Evolutionary conservation across 2,888 invertebrate species (phyloP), one percentile per base, ranked within the genome.

Genomic region (Fragum sueziense): DNA sequence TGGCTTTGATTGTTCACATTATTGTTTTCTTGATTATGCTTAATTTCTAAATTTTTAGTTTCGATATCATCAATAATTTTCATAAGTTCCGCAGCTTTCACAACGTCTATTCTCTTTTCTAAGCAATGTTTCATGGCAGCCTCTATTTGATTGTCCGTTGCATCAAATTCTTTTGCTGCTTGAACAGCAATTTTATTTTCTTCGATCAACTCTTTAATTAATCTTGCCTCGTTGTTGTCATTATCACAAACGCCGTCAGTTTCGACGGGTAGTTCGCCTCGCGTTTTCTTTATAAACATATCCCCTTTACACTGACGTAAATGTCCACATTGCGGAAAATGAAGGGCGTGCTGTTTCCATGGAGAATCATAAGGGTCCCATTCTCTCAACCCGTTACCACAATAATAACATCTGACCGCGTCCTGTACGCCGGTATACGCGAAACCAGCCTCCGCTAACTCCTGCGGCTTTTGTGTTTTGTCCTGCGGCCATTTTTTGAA

Each of bases 371-470:
- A 14, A 1, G 27, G 31, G 7, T n/a, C 61, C 72, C 72, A 72
- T 22, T 52, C 9, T 4, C 29, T 6, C n/a, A 72, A 31, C 20
- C 51, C 72, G 22, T 34, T 34, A 6, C 65, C 72, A 62, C 72
- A 72, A 33, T 51, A 27, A 51, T 51, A 72, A 52, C 72, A 72
- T 6, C 72, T 27, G 1, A 72, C 72, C 1, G 72, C 62, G n/a
- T 72, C 72, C n/a, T n/a, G 65, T 0, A 33, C 61, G 7, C 72
- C 72, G 11, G 72, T 72, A 33, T 72, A 72, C 7, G 34, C 62
- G 34, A 72, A 72, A 2, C 72, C 72, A 34, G 72, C 72, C 33
- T 72, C 72, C 7, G 72, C 72, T 29, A 72, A 33, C 6, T 25
- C 47, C 0, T 51, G 11, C 1, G 65, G 47, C 27, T 31, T 25